A percentile compares a stretch with the other conserved stretches of the same genome.
These are phyloP conservation scores for Tyrannus savana DNA, from an alignment of 2,113 vertebrate genomes.

Conservation along the genomic window DNA sequence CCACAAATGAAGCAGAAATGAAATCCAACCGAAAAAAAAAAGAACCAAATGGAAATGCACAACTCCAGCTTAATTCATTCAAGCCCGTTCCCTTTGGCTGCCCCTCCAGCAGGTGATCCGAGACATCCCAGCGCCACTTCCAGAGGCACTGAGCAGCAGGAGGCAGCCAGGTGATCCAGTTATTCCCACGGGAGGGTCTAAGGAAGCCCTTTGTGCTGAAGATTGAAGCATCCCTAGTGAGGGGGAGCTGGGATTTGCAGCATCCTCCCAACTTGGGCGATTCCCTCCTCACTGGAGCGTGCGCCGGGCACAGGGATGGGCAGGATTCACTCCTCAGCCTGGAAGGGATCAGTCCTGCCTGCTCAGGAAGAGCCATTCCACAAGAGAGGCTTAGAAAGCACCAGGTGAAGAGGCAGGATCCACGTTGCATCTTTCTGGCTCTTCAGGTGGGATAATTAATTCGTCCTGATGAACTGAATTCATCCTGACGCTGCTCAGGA, in stretches of 20 bases:
- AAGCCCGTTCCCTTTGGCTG: neutral
- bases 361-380: neutral
- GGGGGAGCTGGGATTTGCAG: neutral
- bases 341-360: neutral
- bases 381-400: neutral
- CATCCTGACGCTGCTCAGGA: neutral
- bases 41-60: neutral
- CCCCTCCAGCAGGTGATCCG: accelerated
- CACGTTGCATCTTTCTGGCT: accelerated
- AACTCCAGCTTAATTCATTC: neutral
- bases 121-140: neutral
- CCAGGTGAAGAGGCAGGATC: neutral
- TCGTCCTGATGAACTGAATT: neutral
- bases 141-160: neutral
- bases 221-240: neutral
- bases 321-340: neutral
- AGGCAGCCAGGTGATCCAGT: neutral
- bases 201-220: neutral
- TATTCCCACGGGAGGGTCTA: neutral
- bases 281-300: accelerated
- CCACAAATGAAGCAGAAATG: neutral
- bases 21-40: neutral
- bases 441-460: neutral
- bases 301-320: neutral
- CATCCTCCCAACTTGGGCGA: accelerated